phyloP scores from a whole-genome alignment of 2,797 vertebrate genomes.

The Chaetophractus vellerosus region DNA sequence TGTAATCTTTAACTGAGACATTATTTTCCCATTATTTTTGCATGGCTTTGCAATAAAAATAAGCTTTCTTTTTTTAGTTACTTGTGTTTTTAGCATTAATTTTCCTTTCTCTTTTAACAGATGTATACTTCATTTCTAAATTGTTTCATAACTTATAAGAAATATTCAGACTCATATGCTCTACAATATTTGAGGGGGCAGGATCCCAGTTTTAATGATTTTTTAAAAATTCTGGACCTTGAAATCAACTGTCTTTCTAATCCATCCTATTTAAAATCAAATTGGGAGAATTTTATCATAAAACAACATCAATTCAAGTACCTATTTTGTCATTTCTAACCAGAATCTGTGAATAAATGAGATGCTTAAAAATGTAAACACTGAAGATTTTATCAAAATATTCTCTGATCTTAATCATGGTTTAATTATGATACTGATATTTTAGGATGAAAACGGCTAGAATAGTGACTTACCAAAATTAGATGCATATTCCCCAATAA shows the following conservation, averaged over 20 bases:
- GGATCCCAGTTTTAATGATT: background rate
- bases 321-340: conserved; percentile 16
- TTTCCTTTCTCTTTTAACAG: conserved; percentile 34
- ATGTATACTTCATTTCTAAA: conserved; percentile 49
- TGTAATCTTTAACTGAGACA: background rate
- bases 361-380: background rate
- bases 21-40: conserved; percentile 35
- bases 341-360: conserved; percentile 57
- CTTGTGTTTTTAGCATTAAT: conserved; percentile 56
- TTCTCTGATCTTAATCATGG: background rate
- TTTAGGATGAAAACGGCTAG: background rate
- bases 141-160: background rate
- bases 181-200: background rate
- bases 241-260: conserved; percentile 25
- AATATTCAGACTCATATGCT: background rate
- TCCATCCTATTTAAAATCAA: background rate
- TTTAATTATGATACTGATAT: conserved; percentile 39
- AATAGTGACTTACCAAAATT: conserved; percentile 90
- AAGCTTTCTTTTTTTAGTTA: conserved; percentile 34
- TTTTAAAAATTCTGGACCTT: conserved; percentile 13
- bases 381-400: background rate
- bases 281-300: conserved; percentile 25
- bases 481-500: conserved; percentile 95
- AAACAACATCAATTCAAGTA: background rate
- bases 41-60: conserved; percentile 37